These are phyloP conservation scores for Rhinella marina DNA, from an alignment of 2,797 vertebrate genomes.

Conservation along the genomic window DNA sequence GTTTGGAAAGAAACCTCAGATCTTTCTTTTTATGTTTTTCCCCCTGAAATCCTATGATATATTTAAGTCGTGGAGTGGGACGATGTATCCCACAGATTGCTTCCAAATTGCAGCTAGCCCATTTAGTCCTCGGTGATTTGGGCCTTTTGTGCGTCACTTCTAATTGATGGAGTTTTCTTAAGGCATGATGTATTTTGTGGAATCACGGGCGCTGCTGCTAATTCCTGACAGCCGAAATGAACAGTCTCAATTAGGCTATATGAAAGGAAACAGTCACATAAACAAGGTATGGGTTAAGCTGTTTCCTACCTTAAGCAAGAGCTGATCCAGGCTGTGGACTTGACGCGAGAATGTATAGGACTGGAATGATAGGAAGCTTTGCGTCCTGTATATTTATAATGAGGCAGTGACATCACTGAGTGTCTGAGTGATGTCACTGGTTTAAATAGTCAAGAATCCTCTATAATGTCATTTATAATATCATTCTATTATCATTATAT, in stretches of 20 bases:
- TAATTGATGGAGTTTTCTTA: slow-evolving; percentile 54
- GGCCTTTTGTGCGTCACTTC: slow-evolving; percentile 46
- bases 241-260: slow-evolving; percentile 52
- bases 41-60: slow-evolving; percentile 35
- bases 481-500: too few species aligned
- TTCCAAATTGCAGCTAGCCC: slow-evolving; percentile 51
- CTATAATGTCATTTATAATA: too few species aligned
- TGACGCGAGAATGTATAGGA: background rate
- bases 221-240: slow-evolving; percentile 54
- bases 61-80: slow-evolving; percentile 29
- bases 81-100: slow-evolving; percentile 49
- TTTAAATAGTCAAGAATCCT: too few species aligned
- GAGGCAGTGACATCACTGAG: background rate
- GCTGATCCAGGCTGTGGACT: background rate
- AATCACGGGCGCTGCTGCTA: slow-evolving; percentile 44
- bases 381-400: background rate
- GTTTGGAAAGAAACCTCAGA: slow-evolving; percentile 56
- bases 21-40: slow-evolving; percentile 59
- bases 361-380: background rate
- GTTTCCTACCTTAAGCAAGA: slow-evolving; percentile 38
- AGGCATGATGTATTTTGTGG: slow-evolving; percentile 53
- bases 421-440: background rate
- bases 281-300: slow-evolving; percentile 46
- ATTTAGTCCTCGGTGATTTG: slow-evolving; percentile 42
- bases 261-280: slow-evolving; percentile 48